phyloP scores from a whole-genome alignment of 2,113 vertebrate species.

The Rhabdomys dilectus region DNA sequence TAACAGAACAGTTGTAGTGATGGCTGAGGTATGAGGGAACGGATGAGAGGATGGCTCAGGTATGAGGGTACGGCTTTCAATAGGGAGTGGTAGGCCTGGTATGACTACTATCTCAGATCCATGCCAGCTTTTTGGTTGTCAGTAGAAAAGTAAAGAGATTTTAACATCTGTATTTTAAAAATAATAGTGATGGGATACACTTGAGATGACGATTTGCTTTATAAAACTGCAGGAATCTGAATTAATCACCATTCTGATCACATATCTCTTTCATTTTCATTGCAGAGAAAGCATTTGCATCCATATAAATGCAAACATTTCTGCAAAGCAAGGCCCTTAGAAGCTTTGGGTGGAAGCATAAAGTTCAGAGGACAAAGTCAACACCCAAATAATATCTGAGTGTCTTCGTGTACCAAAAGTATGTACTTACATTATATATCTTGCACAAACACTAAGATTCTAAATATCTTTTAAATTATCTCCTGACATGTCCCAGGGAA shows the following conservation, averaged over 20 bases:
- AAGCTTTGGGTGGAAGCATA: slow-evolving; percentile 19
- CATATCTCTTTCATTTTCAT: slow-evolving; percentile 69
- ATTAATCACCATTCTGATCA: slow-evolving; percentile 64
- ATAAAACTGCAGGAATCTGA: slow-evolving; percentile 62
- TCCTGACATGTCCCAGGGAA: neutral
- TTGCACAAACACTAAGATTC: neutral
- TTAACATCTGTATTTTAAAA: slow-evolving; percentile 50
- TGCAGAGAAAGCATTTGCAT: slow-evolving; percentile 53
- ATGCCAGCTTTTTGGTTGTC: slow-evolving; percentile 38
- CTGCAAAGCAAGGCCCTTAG: slow-evolving; percentile 15
- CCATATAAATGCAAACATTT: slow-evolving; percentile 62
- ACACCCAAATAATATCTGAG: neutral
- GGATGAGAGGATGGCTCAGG: no score
- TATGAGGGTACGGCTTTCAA: neutral
- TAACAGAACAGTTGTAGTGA: neutral
- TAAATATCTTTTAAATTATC: neutral
- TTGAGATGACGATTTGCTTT: slow-evolving; percentile 65
- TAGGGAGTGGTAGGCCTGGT: neutral
- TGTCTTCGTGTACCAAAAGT: neutral
- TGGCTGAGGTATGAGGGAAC: neutral
- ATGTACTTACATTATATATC: neutral
- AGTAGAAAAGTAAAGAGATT: slow-evolving; percentile 53
- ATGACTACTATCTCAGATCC: neutral
- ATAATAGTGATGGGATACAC: neutral
- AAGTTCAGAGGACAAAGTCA: neutral